Conservation (phyloP, 30 jellyfish, hydroid and myxozoan genomes). For the Cassiopea andromeda region DNA sequence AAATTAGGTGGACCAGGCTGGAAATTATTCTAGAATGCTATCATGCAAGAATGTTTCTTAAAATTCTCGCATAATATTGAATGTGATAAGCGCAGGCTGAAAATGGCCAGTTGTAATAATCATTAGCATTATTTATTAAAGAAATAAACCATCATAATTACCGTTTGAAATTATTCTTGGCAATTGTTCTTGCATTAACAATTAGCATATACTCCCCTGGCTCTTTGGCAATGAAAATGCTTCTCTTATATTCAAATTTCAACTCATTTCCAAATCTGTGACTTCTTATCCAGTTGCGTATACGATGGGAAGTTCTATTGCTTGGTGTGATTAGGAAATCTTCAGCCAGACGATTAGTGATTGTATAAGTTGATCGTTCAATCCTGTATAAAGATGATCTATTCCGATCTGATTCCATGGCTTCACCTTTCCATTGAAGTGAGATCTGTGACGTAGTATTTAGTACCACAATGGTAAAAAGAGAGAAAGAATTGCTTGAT, state of each 20-base stretch:
- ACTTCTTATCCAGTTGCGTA: slow-evolving; percentile 28
- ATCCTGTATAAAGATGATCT: slow-evolving; percentile 10
- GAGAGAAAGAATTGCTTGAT: neutral
- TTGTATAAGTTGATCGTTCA: neutral
- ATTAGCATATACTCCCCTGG: slow-evolving; percentile 38
- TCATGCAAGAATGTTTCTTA: too few species aligned
- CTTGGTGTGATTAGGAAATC: slow-evolving; percentile 21
- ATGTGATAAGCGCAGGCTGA: too few species aligned
- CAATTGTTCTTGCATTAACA: slow-evolving; percentile 18
- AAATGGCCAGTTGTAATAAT: too few species aligned
- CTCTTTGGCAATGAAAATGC: slow-evolving; percentile 45
- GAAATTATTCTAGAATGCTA: too few species aligned
- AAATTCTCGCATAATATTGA: too few species aligned
- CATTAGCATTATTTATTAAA: too few species aligned
- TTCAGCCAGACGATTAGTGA: neutral
- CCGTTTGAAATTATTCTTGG: slow-evolving; percentile 15
- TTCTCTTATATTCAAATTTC: slow-evolving; percentile 28
- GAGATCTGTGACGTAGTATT: neutral
- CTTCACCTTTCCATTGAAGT: neutral
- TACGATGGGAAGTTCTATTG: slow-evolving; percentile 26
- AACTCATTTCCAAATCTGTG: slow-evolving; percentile 16
- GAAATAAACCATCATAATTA: neutral
- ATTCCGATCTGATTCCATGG: neutral
- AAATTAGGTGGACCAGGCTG: too few species aligned
- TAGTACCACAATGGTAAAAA: neutral